phyloP scores from a whole-genome alignment of 2,797 vertebrate genomes.

The Leptoclinus maculatus region DNA sequence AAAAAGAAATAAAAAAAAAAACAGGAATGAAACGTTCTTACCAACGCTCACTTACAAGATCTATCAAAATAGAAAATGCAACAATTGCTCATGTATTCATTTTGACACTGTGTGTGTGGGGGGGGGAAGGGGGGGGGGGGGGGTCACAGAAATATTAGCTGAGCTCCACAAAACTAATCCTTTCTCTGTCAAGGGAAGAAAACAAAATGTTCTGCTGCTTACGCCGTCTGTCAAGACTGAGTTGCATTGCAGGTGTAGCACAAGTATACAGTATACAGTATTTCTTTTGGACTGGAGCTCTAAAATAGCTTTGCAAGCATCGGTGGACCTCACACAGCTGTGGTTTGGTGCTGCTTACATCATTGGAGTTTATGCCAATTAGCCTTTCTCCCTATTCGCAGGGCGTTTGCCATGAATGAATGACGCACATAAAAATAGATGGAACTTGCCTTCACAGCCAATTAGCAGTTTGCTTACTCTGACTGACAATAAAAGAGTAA shows the following conservation, averaged over 20 bases:
- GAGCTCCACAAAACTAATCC: constrained; percentile 53
- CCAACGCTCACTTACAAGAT: constrained; percentile 7
- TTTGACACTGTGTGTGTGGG: no score
- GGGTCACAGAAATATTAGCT: constrained; percentile 52
- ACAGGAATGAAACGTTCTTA: constrained; percentile 9
- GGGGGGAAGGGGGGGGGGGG: not conserved
- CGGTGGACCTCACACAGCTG: constrained; percentile 74
- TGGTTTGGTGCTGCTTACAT: constrained; percentile 66
- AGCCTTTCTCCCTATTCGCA: constrained; percentile 58
- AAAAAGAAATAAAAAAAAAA: constrained; percentile 16
- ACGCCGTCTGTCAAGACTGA: constrained; percentile 44
- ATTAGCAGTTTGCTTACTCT: not conserved
- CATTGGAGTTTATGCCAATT: constrained; percentile 68
- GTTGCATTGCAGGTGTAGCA: constrained; percentile 65
- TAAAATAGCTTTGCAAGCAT: constrained; percentile 71
- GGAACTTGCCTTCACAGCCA: constrained; percentile 1
- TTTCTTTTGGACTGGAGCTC: constrained; percentile 61
- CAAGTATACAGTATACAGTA: constrained; percentile 51
- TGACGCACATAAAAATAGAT: constrained; percentile 60
- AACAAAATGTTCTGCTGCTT: constrained; percentile 39
- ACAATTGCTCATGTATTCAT: constrained; percentile 41
- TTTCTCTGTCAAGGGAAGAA: constrained; percentile 54
- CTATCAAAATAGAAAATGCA: constrained; percentile 56
- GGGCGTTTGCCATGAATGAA: constrained; percentile 63
- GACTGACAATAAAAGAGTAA: constrained; percentile 7